Evolutionary conservation across 2,797 vertebrate genomes (phyloP).

Genomic region (Phrynocephalus vlangalii): DNA sequence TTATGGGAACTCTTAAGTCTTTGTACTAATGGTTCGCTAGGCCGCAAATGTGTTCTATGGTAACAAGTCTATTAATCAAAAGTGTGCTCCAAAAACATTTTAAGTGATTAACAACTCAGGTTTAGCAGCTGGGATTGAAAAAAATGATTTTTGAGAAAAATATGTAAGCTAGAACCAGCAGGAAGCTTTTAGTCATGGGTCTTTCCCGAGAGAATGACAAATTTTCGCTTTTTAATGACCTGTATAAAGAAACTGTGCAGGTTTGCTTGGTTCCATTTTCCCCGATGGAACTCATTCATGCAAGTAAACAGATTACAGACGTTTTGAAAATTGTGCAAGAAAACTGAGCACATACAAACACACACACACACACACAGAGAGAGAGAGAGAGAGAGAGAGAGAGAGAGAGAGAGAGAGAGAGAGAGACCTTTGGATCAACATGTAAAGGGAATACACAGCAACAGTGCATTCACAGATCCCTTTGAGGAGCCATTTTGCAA

Average conservation of each 20-base stretch:
- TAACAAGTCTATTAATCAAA: neutral
- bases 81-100: neutral
- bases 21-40: neutral
- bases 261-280: constrained; percentile 49
- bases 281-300: neutral
- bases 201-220: neutral
- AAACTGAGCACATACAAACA: constrained; percentile 19
- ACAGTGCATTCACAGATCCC: neutral
- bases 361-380: no score
- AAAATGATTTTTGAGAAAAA: neutral
- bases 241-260: constrained; percentile 23
- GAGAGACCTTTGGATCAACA: no score
- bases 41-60: neutral
- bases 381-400: neutral
- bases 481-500: neutral
- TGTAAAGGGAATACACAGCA: neutral
- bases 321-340: constrained; percentile 51
- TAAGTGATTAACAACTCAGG: neutral
- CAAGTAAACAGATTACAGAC: neutral
- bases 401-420: no score
- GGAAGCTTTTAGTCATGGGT: neutral
- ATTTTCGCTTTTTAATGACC: neutral
- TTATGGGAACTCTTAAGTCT: no score
- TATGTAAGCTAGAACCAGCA: neutral
- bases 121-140: neutral